Evolutionary conservation across 2,113 vertebrate genomes (phyloP).

Genomic region (Alligator sinensis): DNA sequence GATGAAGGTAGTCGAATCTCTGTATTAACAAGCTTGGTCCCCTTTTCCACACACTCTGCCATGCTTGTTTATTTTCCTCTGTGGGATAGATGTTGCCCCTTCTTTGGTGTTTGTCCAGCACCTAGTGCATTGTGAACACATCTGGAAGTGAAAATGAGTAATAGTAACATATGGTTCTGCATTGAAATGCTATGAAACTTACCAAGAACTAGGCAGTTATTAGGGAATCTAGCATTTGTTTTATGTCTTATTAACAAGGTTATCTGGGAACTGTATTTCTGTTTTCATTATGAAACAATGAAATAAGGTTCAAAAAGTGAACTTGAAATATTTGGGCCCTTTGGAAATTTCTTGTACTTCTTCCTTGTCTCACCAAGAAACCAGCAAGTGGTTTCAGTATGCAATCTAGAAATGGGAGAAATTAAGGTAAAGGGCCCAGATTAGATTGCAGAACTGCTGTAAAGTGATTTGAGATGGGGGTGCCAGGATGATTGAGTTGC

Average conservation of each 20-base stretch:
- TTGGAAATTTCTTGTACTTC: neutral
- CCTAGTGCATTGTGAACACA: neutral
- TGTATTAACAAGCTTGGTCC: neutral
- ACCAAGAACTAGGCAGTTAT: neutral
- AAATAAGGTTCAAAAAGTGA: neutral
- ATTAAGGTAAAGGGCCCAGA: neutral
- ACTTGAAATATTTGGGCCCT: neutral
- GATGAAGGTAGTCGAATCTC: neutral
- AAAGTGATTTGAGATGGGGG: neutral
- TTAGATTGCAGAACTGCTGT: neutral
- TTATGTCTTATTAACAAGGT: neutral
- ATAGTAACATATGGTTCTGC: neutral
- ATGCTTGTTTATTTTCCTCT: neutral
- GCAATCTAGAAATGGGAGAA: neutral
- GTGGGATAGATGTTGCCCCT: neutral
- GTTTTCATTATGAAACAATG: neutral
- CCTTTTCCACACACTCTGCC: neutral
- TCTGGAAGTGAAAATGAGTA: neutral
- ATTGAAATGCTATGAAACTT: neutral
- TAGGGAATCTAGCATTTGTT: neutral
- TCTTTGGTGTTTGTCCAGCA: slow-evolving; percentile 5
- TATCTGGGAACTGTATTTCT: neutral
- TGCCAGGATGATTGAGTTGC: neutral
- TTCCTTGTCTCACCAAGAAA: neutral
- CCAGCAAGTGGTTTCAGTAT: neutral